phyloP scores from a whole-genome alignment of 2,113 vertebrate genomes.

The Notechis scutatus region DNA sequence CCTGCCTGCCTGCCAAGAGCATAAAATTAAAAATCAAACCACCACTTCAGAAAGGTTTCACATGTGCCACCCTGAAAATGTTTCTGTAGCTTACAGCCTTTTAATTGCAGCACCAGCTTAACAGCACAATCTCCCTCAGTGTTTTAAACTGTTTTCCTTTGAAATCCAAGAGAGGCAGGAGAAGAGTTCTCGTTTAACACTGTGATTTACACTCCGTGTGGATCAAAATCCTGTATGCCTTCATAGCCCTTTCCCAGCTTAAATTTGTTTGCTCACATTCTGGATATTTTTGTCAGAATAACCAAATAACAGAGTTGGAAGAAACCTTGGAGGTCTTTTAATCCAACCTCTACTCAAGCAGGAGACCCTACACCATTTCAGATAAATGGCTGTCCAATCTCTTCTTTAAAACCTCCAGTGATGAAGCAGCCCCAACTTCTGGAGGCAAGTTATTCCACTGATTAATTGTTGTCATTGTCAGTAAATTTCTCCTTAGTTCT shows the following conservation, averaged over 20 bases:
- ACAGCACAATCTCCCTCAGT: slow-evolving; percentile 52
- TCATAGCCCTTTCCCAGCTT: not conserved
- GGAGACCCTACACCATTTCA: not conserved
- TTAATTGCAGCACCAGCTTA: slow-evolving; percentile 65
- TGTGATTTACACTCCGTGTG: slow-evolving; percentile 26
- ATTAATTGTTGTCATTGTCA: not conserved
- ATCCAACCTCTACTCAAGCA: accelerated
- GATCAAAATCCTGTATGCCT: not conserved
- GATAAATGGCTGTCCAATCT: not conserved
- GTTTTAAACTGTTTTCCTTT: slow-evolving; percentile 68
- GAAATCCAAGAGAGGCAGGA: slow-evolving; percentile 62
- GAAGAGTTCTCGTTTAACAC: slow-evolving; percentile 55
- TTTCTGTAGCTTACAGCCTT: slow-evolving; percentile 68
- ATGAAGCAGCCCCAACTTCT: not conserved
- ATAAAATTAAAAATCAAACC: slow-evolving; percentile 81
- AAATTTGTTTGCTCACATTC: not conserved
- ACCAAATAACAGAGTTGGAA: not conserved
- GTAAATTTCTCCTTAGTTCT: not conserved
- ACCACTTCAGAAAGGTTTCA: slow-evolving; percentile 74
- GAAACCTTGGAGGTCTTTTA: not conserved
- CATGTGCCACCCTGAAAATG: slow-evolving; percentile 64
- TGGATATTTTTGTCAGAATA: not conserved
- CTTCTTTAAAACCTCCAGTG: not conserved
- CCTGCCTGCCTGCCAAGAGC: slow-evolving; percentile 74
- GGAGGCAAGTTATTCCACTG: not conserved